A percentile compares a stretch with the other conserved stretches of the same genome.
Evolutionary conservation across 2,888 invertebrate species (phyloP).

Genomic region (Dryomyza anilis): DNA sequence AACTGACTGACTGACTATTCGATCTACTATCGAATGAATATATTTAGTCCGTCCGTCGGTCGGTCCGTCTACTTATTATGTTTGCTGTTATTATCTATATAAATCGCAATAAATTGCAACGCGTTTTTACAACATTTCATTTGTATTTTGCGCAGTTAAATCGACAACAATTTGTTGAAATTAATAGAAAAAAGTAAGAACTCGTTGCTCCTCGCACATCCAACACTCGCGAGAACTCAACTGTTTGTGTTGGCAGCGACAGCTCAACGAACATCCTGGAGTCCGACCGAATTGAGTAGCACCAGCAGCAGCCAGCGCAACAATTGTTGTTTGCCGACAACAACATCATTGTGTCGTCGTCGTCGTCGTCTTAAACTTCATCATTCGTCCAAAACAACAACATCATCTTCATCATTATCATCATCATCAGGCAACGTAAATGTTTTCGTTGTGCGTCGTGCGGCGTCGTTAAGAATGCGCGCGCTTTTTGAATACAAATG

Average conservation of each 20-base stretch:
- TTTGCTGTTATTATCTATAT: not conserved
- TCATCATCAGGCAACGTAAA: too few species aligned
- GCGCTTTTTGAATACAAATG: conserved; percentile 19
- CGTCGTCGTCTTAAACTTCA: not conserved
- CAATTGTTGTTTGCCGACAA: conserved; percentile 2
- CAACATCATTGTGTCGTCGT: not conserved
- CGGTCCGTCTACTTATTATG: not conserved
- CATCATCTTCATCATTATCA: too few species aligned
- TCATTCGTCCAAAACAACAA: too few species aligned
- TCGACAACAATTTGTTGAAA: not conserved
- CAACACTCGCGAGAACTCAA: conserved; percentile 2
- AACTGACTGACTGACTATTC: too few species aligned
- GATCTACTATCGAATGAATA: too few species aligned
- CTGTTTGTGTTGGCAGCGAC: conserved; percentile 14
- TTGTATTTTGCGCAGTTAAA: too few species aligned
- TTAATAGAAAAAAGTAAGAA: not conserved
- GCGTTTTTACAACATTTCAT: too few species aligned
- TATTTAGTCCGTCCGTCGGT: too few species aligned
- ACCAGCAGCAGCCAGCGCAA: conserved; percentile 33
- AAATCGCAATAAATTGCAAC: too few species aligned
- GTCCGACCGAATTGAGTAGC: conserved; percentile 16
- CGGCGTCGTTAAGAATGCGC: not conserved
- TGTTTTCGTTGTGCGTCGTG: too few species aligned
- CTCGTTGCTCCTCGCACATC: conserved; percentile 3
- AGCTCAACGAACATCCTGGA: conserved; percentile 2